These are phyloP conservation scores for Drosophila suboccidentalis DNA, from an alignment of 2,888 invertebrate species.

Conservation along the genomic window DNA sequence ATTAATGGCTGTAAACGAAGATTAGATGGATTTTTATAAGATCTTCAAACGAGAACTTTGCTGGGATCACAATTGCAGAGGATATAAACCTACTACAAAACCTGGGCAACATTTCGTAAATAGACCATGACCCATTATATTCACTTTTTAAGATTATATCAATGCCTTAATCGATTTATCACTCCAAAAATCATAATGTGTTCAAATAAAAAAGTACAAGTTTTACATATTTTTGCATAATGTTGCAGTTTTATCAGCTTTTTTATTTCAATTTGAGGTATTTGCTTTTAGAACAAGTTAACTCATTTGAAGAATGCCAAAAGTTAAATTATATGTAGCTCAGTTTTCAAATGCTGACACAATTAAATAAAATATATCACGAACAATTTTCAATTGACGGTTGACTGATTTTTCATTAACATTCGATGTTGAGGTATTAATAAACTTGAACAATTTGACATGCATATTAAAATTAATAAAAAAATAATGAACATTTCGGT, in stretches of 20 bases:
- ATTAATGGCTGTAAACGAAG: slow-evolving; percentile 79
- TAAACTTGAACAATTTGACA: neutral
- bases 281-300: slow-evolving; percentile 64
- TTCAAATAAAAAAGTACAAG: slow-evolving; percentile 60
- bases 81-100: neutral
- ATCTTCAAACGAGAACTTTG: neutral
- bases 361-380: slow-evolving; percentile 34
- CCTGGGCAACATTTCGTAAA: slow-evolving; percentile 5
- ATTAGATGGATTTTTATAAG: slow-evolving; percentile 4
- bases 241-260: slow-evolving; percentile 21
- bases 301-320: slow-evolving; percentile 63
- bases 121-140: slow-evolving; percentile 6
- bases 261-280: slow-evolving; percentile 40
- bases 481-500: slow-evolving; percentile 14
- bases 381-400: slow-evolving; percentile 5
- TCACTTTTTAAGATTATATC: slow-evolving; percentile 7
- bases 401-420: slow-evolving; percentile 20
- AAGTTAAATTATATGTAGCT: slow-evolving; percentile 42
- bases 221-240: slow-evolving; percentile 42
- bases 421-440: slow-evolving; percentile 11
- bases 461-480: slow-evolving; percentile 5
- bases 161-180: slow-evolving; percentile 56
- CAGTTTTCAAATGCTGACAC: slow-evolving; percentile 47
- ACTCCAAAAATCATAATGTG: slow-evolving; percentile 63
- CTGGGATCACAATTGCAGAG: neutral